Evolutionary conservation across 2,797 vertebrate species (phyloP), one percentile per base, ranked within the genome.

Genomic region (Lutjanus campechanus): DNA sequence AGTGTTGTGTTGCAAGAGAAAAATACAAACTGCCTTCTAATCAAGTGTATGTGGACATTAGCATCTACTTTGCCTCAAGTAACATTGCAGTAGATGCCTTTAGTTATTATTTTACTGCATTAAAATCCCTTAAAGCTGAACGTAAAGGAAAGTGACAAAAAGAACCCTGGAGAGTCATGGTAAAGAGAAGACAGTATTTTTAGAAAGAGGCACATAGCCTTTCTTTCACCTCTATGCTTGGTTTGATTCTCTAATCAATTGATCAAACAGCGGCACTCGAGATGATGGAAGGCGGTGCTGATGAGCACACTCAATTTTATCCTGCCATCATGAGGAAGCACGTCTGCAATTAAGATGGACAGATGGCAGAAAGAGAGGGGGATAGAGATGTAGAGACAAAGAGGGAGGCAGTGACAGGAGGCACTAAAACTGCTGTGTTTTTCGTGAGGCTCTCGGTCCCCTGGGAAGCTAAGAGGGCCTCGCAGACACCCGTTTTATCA

Each of bases 311-410:
- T 84, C 81, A 78, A 79, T 89, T 91, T 86, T 86, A 88, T 84
- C 81, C 79, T 61, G 85, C 83, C 81, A 69, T 81, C 86, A 85
- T 63, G 79, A 91, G 82, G 80, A 89, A 78, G 85, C 83, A 85
- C 68, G 83, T 90, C 86, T 82, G 82, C 88, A 88, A 90, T 94
- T 92, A 89, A 92, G 91, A 94, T 69, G 82, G 90, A 91, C 92
- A 94, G 92, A 92, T 91, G 91, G 90, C 85, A 85, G 78, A 77
- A 76, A 78, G 63, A 72, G 58, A 77, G 75, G 85, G 44, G 66
- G 73, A 89, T 77, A 67, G 80, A 90, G 79, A 88, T 80, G 78
- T 79, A 77, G 82, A 84, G 69, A 85, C 40, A 49, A 72, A 87
- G 83, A 40, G 58, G 58, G 67, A 81, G 47, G 78, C 66, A 60